A percentile compares a stretch with the other conserved stretches of the same genome.
phyloP scores from a whole-genome alignment of 2,888 invertebrate genomes.

The Meganola albula region DNA sequence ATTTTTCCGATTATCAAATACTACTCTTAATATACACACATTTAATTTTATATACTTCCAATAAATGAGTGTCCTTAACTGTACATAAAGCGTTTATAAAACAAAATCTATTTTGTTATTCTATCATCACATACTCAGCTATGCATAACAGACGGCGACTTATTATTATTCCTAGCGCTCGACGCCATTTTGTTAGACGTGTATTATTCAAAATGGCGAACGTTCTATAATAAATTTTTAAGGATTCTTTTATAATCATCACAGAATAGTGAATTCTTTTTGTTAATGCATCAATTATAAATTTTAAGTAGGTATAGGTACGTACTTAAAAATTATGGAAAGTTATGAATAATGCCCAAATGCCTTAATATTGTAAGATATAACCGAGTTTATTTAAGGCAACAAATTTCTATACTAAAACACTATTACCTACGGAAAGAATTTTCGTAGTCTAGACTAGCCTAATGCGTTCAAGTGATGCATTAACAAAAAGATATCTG shows the following conservation, averaged over 20 bases:
- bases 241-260: slow-evolving; percentile 50
- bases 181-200: slow-evolving; percentile 46
- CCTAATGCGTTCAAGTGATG: too few species aligned
- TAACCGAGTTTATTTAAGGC: too few species aligned
- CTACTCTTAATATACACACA: slow-evolving; percentile 68
- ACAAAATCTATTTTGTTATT: slow-evolving; percentile 66
- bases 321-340: too few species aligned
- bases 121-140: slow-evolving; percentile 70
- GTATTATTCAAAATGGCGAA: slow-evolving; percentile 48
- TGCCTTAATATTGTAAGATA: too few species aligned
- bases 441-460: too few species aligned
- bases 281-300: slow-evolving; percentile 34
- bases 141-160: slow-evolving; percentile 60
- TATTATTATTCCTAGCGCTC: slow-evolving; percentile 43
- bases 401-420: too few species aligned
- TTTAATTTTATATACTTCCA: slow-evolving; percentile 51
- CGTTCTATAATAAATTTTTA: slow-evolving; percentile 46
- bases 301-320: too few species aligned
- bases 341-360: too few species aligned
- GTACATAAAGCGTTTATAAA: slow-evolving; percentile 73
- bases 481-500: slow-evolving; percentile 41
- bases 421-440: too few species aligned
- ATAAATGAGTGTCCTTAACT: slow-evolving; percentile 63
- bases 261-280: slow-evolving; percentile 52
- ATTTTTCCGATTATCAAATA: slow-evolving; percentile 67